Conservation (phyloP, 2,888 invertebrate species). For the Melieria omissa region DNA sequence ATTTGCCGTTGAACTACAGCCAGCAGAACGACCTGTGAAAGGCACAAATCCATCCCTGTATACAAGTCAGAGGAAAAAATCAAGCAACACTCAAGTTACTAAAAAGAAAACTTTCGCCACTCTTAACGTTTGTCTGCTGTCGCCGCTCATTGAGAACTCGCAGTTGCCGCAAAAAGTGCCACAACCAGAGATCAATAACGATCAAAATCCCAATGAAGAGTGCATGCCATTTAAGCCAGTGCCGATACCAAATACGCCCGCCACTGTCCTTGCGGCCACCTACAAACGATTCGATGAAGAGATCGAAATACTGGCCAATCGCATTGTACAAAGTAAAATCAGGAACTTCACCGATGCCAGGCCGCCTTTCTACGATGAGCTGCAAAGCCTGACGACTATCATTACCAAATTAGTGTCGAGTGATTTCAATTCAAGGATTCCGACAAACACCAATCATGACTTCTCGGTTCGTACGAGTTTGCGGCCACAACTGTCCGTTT, state of each 20-base stretch:
- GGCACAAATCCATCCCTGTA: too few relatives aligned
- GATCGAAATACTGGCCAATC: constrained; percentile 35
- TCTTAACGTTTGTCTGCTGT: constrained; percentile 37
- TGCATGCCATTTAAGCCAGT: background rate
- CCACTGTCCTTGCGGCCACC: constrained; percentile 9
- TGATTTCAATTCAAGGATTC: constrained; percentile 55
- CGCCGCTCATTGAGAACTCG: constrained; percentile 36
- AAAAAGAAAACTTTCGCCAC: constrained; percentile 35
- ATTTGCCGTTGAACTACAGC: constrained; percentile 41
- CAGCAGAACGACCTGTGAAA: background rate
- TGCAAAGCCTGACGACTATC: constrained; percentile 51
- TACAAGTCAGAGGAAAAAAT: background rate
- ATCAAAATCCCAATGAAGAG: background rate
- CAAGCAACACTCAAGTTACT: too few relatives aligned
- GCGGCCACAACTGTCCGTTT: too few relatives aligned
- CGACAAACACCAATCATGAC: constrained; percentile 54
- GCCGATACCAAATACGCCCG: background rate
- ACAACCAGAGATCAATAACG: constrained; percentile 3
- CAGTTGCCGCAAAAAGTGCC: background rate
- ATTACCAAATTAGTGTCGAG: constrained; percentile 51
- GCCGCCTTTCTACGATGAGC: constrained; percentile 51
- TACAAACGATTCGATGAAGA: constrained; percentile 41
- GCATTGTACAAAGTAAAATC: constrained; percentile 38
- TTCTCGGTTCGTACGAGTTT: constrained; percentile 40
- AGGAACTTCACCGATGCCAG: constrained; percentile 39